These are phyloP conservation scores for Solea senegalensis DNA, from an alignment of 2,113 vertebrate genomes.

Conservation along the genomic window DNA sequence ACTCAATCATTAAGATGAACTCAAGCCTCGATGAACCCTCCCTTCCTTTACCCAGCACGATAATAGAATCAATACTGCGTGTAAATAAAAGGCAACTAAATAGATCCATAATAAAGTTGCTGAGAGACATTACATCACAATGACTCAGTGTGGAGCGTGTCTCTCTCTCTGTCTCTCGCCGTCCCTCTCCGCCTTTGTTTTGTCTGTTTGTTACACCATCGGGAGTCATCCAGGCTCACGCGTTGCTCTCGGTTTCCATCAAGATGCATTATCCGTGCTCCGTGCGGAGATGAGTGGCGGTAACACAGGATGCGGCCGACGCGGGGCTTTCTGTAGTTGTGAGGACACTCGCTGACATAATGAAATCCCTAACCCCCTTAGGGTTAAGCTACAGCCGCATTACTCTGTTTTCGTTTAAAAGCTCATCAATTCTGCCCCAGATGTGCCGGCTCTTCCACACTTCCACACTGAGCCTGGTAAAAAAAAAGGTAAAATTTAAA, in stretches of 20 bases:
- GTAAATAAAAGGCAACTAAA: conserved; percentile 69
- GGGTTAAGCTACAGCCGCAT: neutral
- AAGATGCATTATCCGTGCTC: neutral
- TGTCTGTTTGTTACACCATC: conserved; percentile 11
- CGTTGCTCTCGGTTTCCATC: conserved; percentile 2
- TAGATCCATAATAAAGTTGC: conserved; percentile 61
- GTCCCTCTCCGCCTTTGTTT: neutral
- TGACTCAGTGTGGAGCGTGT: conserved; percentile 13
- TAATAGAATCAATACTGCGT: conserved; percentile 73
- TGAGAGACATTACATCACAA: conserved; percentile 52
- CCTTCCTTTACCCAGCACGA: conserved; percentile 70
- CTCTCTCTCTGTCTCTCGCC: neutral
- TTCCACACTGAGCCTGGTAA: too few relatives aligned
- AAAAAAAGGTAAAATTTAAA: too few relatives aligned
- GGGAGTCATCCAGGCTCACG: conserved; percentile 11
- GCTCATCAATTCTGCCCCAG: too few relatives aligned
- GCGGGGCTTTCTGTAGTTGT: neutral
- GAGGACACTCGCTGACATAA: neutral
- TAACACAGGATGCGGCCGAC: neutral
- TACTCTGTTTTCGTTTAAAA: too few relatives aligned
- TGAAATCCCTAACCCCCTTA: neutral
- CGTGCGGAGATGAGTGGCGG: conserved; percentile 19
- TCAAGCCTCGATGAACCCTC: conserved; percentile 47
- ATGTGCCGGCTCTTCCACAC: too few relatives aligned
- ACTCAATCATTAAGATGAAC: conserved; percentile 67